Base-by-base conservation (phyloP, 2,797 vertebrate species). In the Melanotaenia boesemani region DNA sequence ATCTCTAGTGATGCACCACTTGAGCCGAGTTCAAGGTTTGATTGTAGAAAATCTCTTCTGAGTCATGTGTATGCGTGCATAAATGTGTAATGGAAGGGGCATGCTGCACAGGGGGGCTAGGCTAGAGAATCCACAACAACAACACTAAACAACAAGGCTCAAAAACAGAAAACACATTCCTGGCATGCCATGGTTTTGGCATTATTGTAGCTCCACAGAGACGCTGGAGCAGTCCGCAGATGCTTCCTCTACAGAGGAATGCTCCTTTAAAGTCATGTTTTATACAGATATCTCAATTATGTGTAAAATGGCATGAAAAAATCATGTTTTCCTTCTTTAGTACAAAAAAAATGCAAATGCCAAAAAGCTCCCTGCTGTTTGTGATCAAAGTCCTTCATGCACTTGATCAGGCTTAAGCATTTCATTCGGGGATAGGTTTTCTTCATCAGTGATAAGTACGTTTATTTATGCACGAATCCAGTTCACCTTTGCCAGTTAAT, bases 401-500 rank as follows among this genome's bases (percentile, higher is more conserved):
- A 20, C 68, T 57, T 54, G 66, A 81, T 81, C 50, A 58, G 10
- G 44, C 18, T 65, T 79, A 58, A 32, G 68, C 66, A 67, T 77
- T 82, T 72, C n/a, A 71, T 76, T 79, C 52, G 30, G 24, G 57
- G 5, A 59, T 28, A 8, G 13, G 16, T 50, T 74, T 64, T 37
- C 61, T 58, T 80, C 66, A 34, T 73, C 64, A 2, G 61, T 30
- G 50, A 77, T 86, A 74, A 73, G 56, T 64, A 55, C 16, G 44
- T 75, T 80, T 76, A 65, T 84, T 82, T 72, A 80, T 63, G 86
- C 68, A 58, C 72, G 63, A 77, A 57, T 81, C 81, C 57, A 72
- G 87, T 88, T 72, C 62, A 74, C 71, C 78, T 71, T 76, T 39
- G 44, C 63, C 30, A 0, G 72, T 80, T 88, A 77, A 83, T 88